Conservation (phyloP, 1,140 invertebrate genomes). For the Tetraneura akinire region DNA sequence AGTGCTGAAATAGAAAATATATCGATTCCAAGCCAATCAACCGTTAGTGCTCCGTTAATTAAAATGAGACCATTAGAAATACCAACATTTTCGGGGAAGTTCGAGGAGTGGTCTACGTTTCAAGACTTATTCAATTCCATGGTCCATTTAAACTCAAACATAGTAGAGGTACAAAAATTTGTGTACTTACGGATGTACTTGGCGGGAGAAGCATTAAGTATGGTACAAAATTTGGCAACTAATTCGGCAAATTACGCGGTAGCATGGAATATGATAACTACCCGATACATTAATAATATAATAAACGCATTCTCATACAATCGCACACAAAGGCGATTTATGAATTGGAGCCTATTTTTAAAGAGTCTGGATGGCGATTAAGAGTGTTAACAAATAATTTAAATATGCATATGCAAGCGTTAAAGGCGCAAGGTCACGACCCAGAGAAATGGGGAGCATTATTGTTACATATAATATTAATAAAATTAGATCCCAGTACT, state of each 20-base stretch:
- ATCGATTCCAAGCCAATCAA: too few species aligned
- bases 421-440: background rate
- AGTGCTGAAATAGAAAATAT: too few species aligned
- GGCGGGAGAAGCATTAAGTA: background rate
- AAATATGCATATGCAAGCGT: constrained; percentile 5
- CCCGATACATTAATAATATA: background rate
- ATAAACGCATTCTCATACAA: constrained; percentile 2
- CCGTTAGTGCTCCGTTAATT: too few species aligned
- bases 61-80: too few species aligned
- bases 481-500: background rate
- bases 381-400: background rate
- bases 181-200: background rate
- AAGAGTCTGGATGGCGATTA: background rate
- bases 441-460: background rate
- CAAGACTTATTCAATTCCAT: background rate
- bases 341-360: background rate
- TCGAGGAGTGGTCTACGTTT: background rate
- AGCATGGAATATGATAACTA: background rate
- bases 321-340: background rate
- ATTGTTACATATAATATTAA: background rate
- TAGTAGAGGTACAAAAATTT: background rate
- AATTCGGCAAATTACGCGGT: background rate
- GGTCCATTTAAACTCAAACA: background rate
- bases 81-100: too few species aligned
- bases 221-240: background rate